Conservation (phyloP, 2,797 vertebrate genomes). For the Peromyscus melanophrys region DNA sequence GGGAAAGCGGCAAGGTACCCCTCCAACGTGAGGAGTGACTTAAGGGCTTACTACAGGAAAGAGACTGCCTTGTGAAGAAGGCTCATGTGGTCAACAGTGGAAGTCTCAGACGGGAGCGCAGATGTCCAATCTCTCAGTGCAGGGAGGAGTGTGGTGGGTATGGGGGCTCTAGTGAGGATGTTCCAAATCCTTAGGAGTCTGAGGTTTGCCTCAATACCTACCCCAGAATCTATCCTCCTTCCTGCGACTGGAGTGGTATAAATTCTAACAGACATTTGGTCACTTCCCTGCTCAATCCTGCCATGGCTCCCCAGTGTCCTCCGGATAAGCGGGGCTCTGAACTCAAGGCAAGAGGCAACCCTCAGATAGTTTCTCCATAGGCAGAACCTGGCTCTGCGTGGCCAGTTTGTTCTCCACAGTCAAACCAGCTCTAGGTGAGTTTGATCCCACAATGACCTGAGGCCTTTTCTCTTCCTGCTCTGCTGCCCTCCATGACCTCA, state of each 20-base stretch:
- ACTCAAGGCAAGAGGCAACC: background rate
- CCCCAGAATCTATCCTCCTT: background rate
- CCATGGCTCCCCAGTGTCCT: background rate
- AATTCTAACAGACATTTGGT: background rate
- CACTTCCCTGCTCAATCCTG: conserved; percentile 13
- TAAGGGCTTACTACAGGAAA: background rate
- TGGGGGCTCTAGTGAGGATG: background rate
- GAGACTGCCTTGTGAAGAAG: background rate
- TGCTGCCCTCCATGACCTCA: background rate
- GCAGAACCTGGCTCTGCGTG: background rate
- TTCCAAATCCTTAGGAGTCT: background rate
- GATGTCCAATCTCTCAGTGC: background rate
- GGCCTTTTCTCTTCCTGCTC: background rate
- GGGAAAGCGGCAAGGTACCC: background rate
- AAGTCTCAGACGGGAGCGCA: background rate
- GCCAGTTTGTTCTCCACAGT: background rate
- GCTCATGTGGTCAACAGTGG: background rate
- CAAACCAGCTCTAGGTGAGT: background rate
- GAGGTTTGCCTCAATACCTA: background rate
- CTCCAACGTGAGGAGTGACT: background rate
- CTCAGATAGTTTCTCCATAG: background rate
- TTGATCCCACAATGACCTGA: background rate
- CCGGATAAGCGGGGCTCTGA: background rate
- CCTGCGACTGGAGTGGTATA: background rate
- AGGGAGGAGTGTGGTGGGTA: background rate